Base-by-base conservation (phyloP, 2,797 vertebrate genomes). In the Sebastes reedi region DNA sequence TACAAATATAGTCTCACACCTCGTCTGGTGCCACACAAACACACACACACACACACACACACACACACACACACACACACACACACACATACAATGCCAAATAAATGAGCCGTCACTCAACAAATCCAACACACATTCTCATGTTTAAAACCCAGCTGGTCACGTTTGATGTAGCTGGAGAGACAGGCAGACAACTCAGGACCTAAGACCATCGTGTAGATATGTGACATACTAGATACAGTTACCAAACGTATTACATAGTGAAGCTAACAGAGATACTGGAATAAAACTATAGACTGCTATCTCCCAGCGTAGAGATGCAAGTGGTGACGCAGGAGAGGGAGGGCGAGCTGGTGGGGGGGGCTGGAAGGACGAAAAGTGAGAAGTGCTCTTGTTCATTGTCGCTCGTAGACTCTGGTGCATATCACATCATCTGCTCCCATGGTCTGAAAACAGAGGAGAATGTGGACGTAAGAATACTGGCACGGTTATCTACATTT, bases 331-430 rank as follows among this genome's bases (percentile, higher is more conserved):
- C 27, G 77, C 65, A 61, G 81, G 77, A 55, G 46, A 66, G 10
- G 18, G 29, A 50, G 46, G 18, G 42, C 14, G 42, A 46, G 46
- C 36, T 14, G 36, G 36, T 2, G 16, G 14, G 27, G 27, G 32
- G 4, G 20, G 30, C 58, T 39, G 61, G 86, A 79, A 75, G 83
- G 87, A 81, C 20, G 12, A 77, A 87, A 85, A 84, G 82, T 86
- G 62, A 88, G 85, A 90, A 88, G 89, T 89, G 88, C 90, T 93
- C 69, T 83, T 72, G 77, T 87, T 96, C 91, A 96, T 86, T 95
- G 94, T 81, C 94, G 91, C 67, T 94, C 93, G 64, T 96, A 96
- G 66, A 96, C 88, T 85, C 95, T 90, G 84, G 94, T 96, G 85
- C 95, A 96, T 56, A 95, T 29, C 77, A 95, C 93, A 25, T 96